Conservation (phyloP, 1,140 invertebrate species). For the Batillaria attramentaria region DNA sequence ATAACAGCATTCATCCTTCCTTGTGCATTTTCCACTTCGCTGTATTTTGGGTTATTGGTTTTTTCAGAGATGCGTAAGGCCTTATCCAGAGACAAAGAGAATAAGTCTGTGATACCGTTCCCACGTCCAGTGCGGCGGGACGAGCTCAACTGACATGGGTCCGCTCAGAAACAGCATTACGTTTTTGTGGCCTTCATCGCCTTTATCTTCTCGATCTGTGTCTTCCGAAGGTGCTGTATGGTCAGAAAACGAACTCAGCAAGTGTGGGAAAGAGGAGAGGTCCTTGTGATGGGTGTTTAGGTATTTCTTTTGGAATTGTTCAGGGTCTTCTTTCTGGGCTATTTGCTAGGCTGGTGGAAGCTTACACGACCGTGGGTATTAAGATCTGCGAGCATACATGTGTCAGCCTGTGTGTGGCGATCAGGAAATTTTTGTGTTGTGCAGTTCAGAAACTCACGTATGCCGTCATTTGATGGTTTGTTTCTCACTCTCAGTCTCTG, state of each 20-base stretch:
- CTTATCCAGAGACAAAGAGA: constrained; percentile 90
- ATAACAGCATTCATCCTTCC: background rate
- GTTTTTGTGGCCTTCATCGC: constrained; percentile 27
- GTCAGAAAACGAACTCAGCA: background rate
- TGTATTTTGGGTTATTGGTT: background rate
- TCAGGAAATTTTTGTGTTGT: background rate
- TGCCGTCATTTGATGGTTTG: too few relatives aligned
- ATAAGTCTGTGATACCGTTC: constrained; percentile 94
- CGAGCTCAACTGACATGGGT: constrained; percentile 83
- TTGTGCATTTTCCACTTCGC: background rate
- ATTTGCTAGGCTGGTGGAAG: background rate
- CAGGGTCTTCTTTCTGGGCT: background rate
- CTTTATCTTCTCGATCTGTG: constrained; percentile 32
- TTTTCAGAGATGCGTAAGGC: constrained; percentile 98
- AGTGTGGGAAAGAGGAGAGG: background rate
- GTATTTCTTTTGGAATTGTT: background rate
- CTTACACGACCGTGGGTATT: background rate
- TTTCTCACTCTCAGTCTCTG: too few relatives aligned
- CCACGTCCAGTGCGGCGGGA: constrained; percentile 94
- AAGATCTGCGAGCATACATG: too few relatives aligned
- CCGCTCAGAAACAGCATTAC: constrained; percentile 32
- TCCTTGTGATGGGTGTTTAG: background rate
- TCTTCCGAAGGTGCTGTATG: background rate
- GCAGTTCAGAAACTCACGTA: background rate
- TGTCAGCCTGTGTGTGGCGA: too few relatives aligned